These are phyloP conservation scores for Pollenia angustigena DNA, from an alignment of 2,888 invertebrate species.

Conservation along the genomic window DNA sequence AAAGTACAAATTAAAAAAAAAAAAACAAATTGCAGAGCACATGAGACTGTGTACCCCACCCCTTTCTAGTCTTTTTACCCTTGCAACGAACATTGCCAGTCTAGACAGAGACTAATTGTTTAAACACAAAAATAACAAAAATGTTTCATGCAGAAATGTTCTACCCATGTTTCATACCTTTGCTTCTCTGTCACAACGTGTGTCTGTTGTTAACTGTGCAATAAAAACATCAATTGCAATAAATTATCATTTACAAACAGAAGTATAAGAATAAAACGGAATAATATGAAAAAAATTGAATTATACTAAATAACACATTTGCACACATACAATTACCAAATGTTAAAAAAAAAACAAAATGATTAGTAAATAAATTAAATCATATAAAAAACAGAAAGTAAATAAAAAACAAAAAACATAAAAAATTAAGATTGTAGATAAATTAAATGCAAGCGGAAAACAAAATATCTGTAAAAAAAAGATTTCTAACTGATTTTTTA, in stretches of 20 bases:
- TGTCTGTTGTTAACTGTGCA: conserved; percentile 47
- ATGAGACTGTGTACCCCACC: no score
- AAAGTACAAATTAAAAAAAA: no score
- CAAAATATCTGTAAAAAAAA: conserved; percentile 2
- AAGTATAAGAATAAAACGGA: conserved; percentile 5
- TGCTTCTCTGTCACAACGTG: background rate
- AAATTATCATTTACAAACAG: conserved; percentile 63
- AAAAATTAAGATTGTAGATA: conserved; percentile 24
- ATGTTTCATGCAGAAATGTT: no score
- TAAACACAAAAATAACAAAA: no score
- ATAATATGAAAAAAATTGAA: conserved; percentile 27
- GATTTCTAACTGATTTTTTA: background rate
- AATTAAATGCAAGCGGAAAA: background rate
- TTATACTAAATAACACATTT: conserved; percentile 17
- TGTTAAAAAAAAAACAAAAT: conserved; percentile 45
- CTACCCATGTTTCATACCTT: conserved; percentile 3
- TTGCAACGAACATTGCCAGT: no score
- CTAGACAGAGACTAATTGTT: no score
- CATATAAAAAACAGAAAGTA: conserved; percentile 36
- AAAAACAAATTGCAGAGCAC: no score
- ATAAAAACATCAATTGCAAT: conserved; percentile 67
- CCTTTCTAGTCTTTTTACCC: no score
- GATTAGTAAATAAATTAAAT: conserved; percentile 53
- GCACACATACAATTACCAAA: conserved; percentile 4
- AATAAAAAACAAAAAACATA: conserved; percentile 1